These are phyloP conservation scores for Agrochola lota DNA, from an alignment of 2,888 invertebrate genomes.

Conservation along the genomic window DNA sequence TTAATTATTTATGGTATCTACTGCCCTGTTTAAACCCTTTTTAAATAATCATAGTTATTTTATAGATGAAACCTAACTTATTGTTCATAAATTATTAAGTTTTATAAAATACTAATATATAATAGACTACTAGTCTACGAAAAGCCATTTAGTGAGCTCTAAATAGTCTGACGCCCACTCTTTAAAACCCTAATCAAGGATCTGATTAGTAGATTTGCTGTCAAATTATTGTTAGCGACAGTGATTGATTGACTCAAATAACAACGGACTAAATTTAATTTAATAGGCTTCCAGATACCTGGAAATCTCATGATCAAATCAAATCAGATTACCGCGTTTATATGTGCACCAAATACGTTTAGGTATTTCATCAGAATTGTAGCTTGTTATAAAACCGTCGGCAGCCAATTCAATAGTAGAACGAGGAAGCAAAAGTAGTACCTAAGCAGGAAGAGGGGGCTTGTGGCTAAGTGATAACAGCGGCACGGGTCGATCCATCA, in stretches of 20 bases:
- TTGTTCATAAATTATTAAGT: not conserved
- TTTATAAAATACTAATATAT: not conserved
- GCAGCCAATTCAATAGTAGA: too few relatives aligned
- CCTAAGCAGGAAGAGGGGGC: too few relatives aligned
- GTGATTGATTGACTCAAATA: conserved; percentile 34
- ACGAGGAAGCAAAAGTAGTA: too few relatives aligned
- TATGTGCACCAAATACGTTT: not conserved
- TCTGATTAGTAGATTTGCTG: conserved; percentile 8
- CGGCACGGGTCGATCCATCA: too few relatives aligned
- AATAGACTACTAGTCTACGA: too few relatives aligned
- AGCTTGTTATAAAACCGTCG: too few relatives aligned
- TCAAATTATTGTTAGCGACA: conserved; percentile 11
- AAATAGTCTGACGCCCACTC: not conserved
- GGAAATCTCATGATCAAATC: not conserved
- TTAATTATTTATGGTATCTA: not conserved
- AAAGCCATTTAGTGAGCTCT: not conserved
- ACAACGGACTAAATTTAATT: not conserved
- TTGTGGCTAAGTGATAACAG: too few relatives aligned
- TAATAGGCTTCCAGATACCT: not conserved
- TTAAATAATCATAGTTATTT: not conserved
- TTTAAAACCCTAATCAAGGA: not conserved
- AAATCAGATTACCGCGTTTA: not conserved
- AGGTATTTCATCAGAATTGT: not conserved
- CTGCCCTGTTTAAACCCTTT: not conserved
- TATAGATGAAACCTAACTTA: not conserved